Evolutionary conservation across 2,797 vertebrate species (phyloP).

Genomic region (Anableps anableps): DNA sequence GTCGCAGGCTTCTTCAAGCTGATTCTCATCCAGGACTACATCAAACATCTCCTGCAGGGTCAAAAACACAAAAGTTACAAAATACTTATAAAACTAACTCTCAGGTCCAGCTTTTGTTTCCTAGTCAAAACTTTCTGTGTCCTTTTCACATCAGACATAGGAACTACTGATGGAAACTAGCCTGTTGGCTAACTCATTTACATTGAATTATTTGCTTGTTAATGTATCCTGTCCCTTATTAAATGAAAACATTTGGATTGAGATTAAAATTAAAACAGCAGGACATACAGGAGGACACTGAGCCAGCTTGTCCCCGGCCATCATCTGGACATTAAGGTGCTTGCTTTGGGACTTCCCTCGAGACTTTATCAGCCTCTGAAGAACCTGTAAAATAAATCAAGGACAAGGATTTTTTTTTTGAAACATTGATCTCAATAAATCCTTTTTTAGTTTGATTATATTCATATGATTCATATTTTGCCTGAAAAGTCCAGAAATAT

Average conservation of each 20-base stretch:
- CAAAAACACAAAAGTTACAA: neutral
- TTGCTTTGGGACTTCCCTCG: constrained; percentile 97
- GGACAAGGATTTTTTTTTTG: neutral
- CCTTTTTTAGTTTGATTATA: neutral
- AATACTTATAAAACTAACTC: neutral
- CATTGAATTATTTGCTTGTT: neutral
- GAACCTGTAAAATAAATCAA: constrained; percentile 80
- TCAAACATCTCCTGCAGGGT: constrained; percentile 93
- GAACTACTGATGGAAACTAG: neutral
- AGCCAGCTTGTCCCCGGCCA: constrained; percentile 95
- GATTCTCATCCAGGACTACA: constrained; percentile 96
- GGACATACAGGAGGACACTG: constrained; percentile 91
- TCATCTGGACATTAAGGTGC: constrained; percentile 97
- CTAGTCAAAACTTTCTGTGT: neutral
- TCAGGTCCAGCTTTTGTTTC: neutral
- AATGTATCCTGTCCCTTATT: neutral
- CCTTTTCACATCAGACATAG: neutral
- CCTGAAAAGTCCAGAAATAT: neutral
- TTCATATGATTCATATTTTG: neutral
- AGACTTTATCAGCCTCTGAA: constrained; percentile 94
- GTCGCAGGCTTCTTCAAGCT: constrained; percentile 95
- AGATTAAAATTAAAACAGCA: neutral
- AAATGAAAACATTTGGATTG: neutral
- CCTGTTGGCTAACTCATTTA: neutral
- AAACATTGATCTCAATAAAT: neutral